Percentiles rank a stretch among this genome's conserved stretches.
These are phyloP conservation scores for Cheilosia scutellata DNA, from an alignment of 2,888 invertebrate species.

Conservation along the genomic window DNA sequence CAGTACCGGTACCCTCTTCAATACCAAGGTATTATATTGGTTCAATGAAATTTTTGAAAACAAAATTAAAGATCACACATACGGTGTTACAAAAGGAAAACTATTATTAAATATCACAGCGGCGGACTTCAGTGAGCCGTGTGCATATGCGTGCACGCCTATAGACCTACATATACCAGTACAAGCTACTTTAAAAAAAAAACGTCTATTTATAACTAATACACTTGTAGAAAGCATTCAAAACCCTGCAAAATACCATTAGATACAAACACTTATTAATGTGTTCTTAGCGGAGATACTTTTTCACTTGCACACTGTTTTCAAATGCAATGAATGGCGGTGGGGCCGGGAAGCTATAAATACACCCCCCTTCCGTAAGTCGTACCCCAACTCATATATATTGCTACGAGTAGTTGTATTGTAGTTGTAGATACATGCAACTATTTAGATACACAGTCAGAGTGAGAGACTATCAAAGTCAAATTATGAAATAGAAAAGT, in stretches of 20 bases:
- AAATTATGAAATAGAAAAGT: conserved; percentile 74
- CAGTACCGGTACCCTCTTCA: no score
- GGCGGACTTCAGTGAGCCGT: conserved; percentile 39
- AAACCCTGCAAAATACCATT: conserved; percentile 46
- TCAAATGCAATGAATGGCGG: conserved; percentile 22
- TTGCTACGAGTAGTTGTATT: conserved; percentile 10
- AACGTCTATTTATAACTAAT: conserved; percentile 20
- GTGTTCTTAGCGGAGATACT: conserved; percentile 27
- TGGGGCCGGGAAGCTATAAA: neutral
- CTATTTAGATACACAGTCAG: conserved; percentile 52
- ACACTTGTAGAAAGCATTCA: conserved; percentile 18
- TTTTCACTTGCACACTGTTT: conserved; percentile 11
- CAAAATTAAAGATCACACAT: conserved; percentile 21
- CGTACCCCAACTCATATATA: conserved; percentile 19
- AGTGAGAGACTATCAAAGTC: conserved; percentile 73
- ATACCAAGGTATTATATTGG: no score
- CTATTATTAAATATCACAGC: conserved; percentile 42
- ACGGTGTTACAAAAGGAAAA: conserved; percentile 26
- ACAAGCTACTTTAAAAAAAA: neutral
- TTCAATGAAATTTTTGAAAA: conserved; percentile 25
- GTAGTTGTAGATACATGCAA: conserved; percentile 54
- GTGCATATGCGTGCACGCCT: conserved; percentile 8
- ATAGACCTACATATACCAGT: conserved; percentile 60
- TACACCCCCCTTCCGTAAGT: conserved; percentile 6
- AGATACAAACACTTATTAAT: conserved; percentile 39